A percentile compares a stretch with the other conserved stretches of the same genome.
These are phyloP conservation scores for Leptinotarsa tumamoca DNA, from an alignment of 2,888 invertebrate species.

Conservation along the genomic window DNA sequence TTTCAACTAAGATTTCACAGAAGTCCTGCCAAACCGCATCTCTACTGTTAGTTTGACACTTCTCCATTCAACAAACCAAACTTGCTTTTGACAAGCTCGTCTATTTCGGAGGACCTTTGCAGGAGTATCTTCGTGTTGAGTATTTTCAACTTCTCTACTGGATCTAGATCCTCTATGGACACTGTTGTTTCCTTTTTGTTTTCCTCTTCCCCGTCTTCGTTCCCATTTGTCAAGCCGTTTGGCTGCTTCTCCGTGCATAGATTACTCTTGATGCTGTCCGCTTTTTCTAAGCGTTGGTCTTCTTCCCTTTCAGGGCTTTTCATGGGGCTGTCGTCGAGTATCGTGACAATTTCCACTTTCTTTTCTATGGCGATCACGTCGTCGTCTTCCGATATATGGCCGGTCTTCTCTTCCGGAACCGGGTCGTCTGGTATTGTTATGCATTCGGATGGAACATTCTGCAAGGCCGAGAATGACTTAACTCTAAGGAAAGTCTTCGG, in stretches of 20 bases:
- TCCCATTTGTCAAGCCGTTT: background rate
- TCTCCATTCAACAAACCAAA: constrained; percentile 36
- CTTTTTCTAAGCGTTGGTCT: background rate
- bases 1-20: background rate
- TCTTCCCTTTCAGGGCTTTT: constrained; percentile 12
- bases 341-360: constrained; percentile 18
- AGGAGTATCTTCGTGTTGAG: constrained; percentile 45
- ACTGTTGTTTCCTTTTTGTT: background rate
- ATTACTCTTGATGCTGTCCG: background rate
- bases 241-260: background rate
- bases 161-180: background rate
- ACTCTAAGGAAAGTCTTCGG: constrained; percentile 55
- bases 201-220: background rate
- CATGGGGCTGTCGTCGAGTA: constrained; percentile 40
- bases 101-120: constrained; percentile 47
- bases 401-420: constrained; percentile 18
- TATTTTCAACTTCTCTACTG: constrained; percentile 47
- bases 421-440: constrained; percentile 62
- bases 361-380: constrained; percentile 25
- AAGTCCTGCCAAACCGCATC: background rate
- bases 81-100: constrained; percentile 44
- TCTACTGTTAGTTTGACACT: constrained; percentile 27
- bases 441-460: constrained; percentile 59
- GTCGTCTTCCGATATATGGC: constrained; percentile 23
- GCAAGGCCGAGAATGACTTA: constrained; percentile 57